These are phyloP conservation scores for Trachythela sp. DNA, from an alignment of 64 coral and sea anemone genomes.

Conservation along the genomic window DNA sequence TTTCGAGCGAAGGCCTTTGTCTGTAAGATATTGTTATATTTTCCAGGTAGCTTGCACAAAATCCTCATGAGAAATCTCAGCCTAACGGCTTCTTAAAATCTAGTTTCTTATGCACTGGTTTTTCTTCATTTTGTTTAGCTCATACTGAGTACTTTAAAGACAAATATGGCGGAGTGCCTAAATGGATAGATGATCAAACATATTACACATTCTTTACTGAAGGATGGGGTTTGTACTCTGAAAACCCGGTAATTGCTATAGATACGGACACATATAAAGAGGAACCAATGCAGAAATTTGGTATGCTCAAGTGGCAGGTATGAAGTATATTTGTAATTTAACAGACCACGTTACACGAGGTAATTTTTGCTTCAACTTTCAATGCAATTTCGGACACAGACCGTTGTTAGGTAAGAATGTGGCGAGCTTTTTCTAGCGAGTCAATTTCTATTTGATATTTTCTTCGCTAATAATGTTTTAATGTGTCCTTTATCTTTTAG, in stretches of 20 bases:
- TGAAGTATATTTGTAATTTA: neutral
- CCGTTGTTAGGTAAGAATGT: neutral
- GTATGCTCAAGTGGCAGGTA: slow-evolving; percentile 99
- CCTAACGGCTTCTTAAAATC: too few species aligned
- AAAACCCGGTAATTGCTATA: slow-evolving; percentile 78
- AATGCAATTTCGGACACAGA: too few species aligned
- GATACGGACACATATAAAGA: slow-evolving; percentile 89
- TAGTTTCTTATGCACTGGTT: neutral
- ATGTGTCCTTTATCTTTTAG: slow-evolving; percentile 12
- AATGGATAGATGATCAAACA: slow-evolving; percentile 63
- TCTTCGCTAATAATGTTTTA: too few species aligned
- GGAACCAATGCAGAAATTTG: slow-evolving; percentile 86
- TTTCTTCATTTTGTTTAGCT: slow-evolving; percentile 41
- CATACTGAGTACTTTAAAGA: slow-evolving; percentile 76
- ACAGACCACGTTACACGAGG: neutral
- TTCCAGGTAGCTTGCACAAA: too few species aligned
- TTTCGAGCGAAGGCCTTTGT: too few species aligned
- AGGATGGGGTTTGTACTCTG: slow-evolving; percentile 91
- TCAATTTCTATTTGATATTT: too few species aligned
- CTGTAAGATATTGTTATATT: too few species aligned
- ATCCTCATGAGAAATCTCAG: too few species aligned
- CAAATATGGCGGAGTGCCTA: slow-evolving; percentile 68
- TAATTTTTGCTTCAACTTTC: too few species aligned
- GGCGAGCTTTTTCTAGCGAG: neutral
- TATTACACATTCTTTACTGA: slow-evolving; percentile 99